These are phyloP conservation scores for Ophioninae sp. DNA, from an alignment of 2,888 invertebrate genomes.

Conservation along the genomic window DNA sequence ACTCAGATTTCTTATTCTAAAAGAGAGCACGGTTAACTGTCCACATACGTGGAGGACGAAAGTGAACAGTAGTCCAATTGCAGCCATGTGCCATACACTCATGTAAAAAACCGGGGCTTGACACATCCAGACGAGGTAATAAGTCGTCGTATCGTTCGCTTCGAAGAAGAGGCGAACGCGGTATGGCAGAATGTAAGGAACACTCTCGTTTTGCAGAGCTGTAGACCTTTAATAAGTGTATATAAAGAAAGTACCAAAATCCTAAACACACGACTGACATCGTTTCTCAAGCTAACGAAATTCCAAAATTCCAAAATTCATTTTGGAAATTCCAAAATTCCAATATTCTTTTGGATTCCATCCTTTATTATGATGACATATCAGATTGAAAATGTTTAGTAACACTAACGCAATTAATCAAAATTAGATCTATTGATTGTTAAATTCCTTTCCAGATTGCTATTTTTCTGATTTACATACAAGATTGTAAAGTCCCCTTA, in stretches of 20 bases:
- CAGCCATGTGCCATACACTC: conserved; percentile 26
- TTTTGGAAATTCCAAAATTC: neutral
- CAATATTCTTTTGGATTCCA: no score
- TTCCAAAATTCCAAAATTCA: neutral
- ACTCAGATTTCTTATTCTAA: conserved; percentile 43
- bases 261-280: neutral
- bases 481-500: no score
- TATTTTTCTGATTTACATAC: neutral
- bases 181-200: conserved; percentile 27
- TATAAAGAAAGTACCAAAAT: conserved; percentile 1
- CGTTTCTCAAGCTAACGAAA: neutral
- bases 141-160: conserved; percentile 28
- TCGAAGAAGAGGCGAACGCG: conserved; percentile 29
- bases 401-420: neutral
- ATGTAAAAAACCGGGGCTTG: conserved; percentile 49
- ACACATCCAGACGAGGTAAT: conserved; percentile 45
- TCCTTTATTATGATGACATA: neutral
- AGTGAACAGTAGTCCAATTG: conserved; percentile 44
- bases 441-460: neutral
- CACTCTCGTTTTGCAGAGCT: conserved; percentile 31
- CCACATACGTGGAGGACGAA: conserved; percentile 44
- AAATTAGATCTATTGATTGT: neutral
- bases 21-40: conserved; percentile 48
- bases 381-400: neutral
- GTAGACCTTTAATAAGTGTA: conserved; percentile 22